A percentile compares a stretch with the other conserved stretches of the same genome.
Conservation (phyloP, 2,797 vertebrate species). For the Pantherophis alleghaniensis region DNA sequence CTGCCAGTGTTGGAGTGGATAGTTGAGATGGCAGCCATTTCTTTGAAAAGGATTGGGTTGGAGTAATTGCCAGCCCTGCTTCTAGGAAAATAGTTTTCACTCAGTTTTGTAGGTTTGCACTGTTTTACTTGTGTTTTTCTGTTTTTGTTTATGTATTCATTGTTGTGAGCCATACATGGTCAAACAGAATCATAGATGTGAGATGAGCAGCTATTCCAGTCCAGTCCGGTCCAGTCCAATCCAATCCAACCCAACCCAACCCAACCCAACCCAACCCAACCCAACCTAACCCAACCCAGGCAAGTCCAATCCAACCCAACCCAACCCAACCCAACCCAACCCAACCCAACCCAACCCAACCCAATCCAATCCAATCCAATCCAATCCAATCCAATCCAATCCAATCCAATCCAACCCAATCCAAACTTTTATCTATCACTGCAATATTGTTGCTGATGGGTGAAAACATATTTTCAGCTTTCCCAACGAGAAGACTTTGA, state of each 20-base stretch:
- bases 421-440: neutral
- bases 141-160: neutral
- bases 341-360: neutral
- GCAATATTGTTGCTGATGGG: neutral
- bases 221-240: neutral
- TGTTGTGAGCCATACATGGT: neutral
- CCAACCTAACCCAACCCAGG: neutral
- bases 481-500: neutral
- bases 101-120: neutral
- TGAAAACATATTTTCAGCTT: neutral
- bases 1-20: neutral
- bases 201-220: neutral
- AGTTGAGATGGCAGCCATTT: neutral
- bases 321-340: neutral
- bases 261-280: too few species aligned
- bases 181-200: neutral
- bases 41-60: neutral
- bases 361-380: neutral
- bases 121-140: neutral
- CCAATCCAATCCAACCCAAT: neutral
- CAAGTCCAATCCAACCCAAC: too few species aligned
- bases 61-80: neutral
- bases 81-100: neutral
- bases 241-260: fast-evolving
- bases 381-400: neutral